Base-by-base conservation (phyloP, 2,888 invertebrate species). In the Dryadula phaetusa region DNA sequence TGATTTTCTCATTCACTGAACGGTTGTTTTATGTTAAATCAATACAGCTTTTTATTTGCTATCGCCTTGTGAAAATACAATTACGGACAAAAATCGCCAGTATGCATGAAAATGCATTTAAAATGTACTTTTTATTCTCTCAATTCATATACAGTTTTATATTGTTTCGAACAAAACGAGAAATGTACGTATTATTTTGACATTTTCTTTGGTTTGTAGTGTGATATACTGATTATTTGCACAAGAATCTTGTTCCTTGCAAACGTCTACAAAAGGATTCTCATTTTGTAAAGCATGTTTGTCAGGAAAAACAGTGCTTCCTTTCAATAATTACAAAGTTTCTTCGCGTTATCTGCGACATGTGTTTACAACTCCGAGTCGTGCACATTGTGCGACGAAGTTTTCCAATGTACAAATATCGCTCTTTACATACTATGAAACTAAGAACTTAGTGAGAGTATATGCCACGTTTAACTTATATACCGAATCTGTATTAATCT, bases 291-390 rank as follows among this genome's bases (percentile, higher is more conserved):
- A 32, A 40, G 18, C 47, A 25, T 46, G 18, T 20, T 20, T 63
- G 60, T 52, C 60, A 63, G 62, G 20, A 69, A 65, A 62, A 46
- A 53, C 40, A 37, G 54, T 56, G 54, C 34, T 40, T 49, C 64
- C 37, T 47, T 60, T 52, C 64, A 67, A 69, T 54, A 62, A 64
- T 70, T 65, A 34, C 44, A 40, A 67, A 73, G 58, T 70, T 70
- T 63, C 37, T 44, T 56, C 20, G 70, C 70, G 67, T 69, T 52
- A 67, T 63, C 34, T 60, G 66, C 61, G 65, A 71, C 71, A 69
- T 67, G 61, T 73, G 73, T 67, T 70, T 71, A 66, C 52, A 65
- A 52, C 47, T 63, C 56, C 44, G 49, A 72, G 62, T 42, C 52
- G 52, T 42, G 40, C 60, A 61, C 64, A 58, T 58, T 63, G 63